A percentile compares a stretch with the other conserved stretches of the same genome.
Evolutionary conservation across 2,113 vertebrate species (phyloP).

Genomic region (Menura novaehollandiae): DNA sequence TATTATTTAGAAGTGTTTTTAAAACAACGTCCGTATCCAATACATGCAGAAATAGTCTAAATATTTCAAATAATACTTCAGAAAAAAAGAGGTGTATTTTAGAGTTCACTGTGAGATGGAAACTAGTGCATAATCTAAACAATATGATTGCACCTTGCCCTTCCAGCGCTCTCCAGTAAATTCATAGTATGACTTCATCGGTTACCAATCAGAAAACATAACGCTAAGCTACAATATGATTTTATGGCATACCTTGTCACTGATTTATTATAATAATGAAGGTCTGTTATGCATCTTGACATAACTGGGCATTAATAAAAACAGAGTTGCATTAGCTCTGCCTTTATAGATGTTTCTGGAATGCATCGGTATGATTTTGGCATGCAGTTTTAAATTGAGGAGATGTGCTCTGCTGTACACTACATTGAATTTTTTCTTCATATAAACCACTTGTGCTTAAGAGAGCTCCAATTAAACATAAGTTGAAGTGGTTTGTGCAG

Average conservation of each 20-base stretch:
- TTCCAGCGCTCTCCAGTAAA: background rate
- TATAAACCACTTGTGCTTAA: background rate
- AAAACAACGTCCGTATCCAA: background rate
- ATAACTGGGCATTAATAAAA: background rate
- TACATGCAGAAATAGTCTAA: background rate
- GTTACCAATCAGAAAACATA: background rate
- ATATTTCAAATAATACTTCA: background rate
- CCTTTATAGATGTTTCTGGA: constrained; percentile 31
- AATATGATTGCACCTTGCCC: background rate
- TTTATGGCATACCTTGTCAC: background rate
- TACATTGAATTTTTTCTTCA: background rate
- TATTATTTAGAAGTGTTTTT: background rate
- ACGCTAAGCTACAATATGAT: background rate
- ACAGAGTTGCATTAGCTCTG: background rate
- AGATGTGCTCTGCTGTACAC: background rate
- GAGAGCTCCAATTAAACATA: background rate
- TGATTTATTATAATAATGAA: background rate
- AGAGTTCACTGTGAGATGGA: background rate
- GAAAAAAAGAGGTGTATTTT: background rate
- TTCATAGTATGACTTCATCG: background rate
- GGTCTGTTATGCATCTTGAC: background rate
- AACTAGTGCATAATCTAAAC: constrained; percentile 21
- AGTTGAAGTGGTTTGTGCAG: background rate
- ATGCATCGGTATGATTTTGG: background rate
- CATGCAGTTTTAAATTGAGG: background rate